phyloP scores from a whole-genome alignment of 2,797 vertebrate species.

The Gymnoscopelus microlampas region DNA sequence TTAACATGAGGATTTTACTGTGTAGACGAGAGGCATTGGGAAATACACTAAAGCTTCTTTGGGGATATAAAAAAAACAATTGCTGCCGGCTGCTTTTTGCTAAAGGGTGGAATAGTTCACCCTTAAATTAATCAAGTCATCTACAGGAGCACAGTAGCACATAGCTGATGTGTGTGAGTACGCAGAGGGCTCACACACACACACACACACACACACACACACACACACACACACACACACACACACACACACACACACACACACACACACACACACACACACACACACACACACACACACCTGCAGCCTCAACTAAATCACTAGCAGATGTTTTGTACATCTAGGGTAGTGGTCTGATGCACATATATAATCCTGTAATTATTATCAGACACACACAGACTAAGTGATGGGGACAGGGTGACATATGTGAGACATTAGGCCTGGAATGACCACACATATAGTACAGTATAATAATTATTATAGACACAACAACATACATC shows the following conservation, averaged over 20 bases:
- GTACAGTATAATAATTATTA: constrained; percentile 32
- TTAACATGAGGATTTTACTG: too few relatives aligned
- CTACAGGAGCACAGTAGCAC: constrained; percentile 39
- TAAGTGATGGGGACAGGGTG: constrained; percentile 42
- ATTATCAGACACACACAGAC: constrained; percentile 64
- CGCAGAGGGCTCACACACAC: neutral
- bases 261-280: constrained; percentile 38
- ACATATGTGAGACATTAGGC: constrained; percentile 66
- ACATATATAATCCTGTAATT: constrained; percentile 56
- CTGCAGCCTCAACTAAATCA: constrained; percentile 67
- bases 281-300: constrained; percentile 45
- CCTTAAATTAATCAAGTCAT: constrained; percentile 24
- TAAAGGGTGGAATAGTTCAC: constrained; percentile 22
- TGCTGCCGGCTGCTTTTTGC: constrained; percentile 1
- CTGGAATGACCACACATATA: constrained; percentile 49
- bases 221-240: constrained; percentile 7
- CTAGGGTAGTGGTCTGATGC: constrained; percentile 55
- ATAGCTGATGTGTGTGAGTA: constrained; percentile 34
- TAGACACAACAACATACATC: constrained; percentile 48
- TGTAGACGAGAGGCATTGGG: neutral
- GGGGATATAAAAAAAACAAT: constrained; percentile 17
- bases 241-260: constrained; percentile 5
- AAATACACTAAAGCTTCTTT: constrained; percentile 37
- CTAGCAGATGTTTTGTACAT: constrained; percentile 62
- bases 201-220: constrained; percentile 10